Conservation (phyloP, 2,113 vertebrate genomes). For the Furnarius figulus region DNA sequence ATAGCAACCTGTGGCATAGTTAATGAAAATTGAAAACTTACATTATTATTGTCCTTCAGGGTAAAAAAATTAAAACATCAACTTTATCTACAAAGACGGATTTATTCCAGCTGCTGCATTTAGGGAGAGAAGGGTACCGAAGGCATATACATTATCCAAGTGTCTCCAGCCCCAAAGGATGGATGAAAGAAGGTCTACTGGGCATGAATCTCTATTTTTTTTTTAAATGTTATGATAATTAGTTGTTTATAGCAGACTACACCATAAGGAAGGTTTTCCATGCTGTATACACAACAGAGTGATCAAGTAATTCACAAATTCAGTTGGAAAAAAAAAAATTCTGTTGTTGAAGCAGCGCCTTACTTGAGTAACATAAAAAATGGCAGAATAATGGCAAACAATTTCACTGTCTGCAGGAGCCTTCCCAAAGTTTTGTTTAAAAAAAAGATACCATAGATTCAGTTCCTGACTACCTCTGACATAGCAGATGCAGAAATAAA, state of each 20-base stretch:
- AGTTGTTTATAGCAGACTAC: not conserved
- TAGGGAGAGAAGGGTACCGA: not conserved
- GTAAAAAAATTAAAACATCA: conserved; percentile 41
- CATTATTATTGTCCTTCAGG: conserved; percentile 14
- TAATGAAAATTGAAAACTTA: conserved; percentile 44
- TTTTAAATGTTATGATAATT: not conserved
- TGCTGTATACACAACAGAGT: not conserved
- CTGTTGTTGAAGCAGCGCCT: not conserved
- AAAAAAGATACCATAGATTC: not conserved
- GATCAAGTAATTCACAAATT: not conserved
- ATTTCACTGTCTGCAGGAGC: not conserved
- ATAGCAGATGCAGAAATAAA: not conserved
- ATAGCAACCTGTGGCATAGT: not conserved
- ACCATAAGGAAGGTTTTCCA: not conserved
- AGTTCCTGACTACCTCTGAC: not conserved
- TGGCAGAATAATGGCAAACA: not conserved
- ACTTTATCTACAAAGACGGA: not conserved
- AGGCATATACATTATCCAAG: conserved; percentile 18
- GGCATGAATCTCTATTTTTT: not conserved
- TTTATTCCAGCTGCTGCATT: conserved; percentile 30
- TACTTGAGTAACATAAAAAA: not conserved
- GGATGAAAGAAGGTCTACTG: conserved; percentile 37
- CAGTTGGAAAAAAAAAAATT: not conserved
- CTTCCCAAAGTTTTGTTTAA: not conserved
- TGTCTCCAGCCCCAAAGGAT: conserved; percentile 2